Conservation (phyloP, 2,113 vertebrate genomes). For the Notechis scutatus region DNA sequence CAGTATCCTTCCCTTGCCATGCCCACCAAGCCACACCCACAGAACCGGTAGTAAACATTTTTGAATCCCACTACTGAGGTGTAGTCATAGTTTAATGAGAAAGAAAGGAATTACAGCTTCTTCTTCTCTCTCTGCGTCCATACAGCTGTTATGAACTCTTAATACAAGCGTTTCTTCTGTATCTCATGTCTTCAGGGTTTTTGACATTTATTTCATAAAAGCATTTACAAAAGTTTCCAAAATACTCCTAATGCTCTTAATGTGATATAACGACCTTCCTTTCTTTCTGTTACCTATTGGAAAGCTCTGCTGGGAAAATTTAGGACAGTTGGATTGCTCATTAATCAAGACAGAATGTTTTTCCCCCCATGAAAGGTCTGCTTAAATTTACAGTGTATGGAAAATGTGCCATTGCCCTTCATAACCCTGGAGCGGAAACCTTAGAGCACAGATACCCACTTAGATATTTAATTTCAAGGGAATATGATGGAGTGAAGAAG, state of each 20-base stretch:
- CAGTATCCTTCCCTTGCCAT: no score
- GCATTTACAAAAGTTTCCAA: slow-evolving; percentile 22
- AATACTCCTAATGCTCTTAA: slow-evolving; percentile 42
- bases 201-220: slow-evolving; percentile 40
- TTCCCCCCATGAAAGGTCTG: slow-evolving; percentile 14
- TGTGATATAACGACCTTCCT: slow-evolving; percentile 40
- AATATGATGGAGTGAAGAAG: neutral
- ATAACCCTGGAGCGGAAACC: slow-evolving; percentile 23
- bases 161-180: slow-evolving; percentile 18
- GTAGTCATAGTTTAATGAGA: slow-evolving; percentile 45
- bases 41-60: no score
- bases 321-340: slow-evolving; percentile 59
- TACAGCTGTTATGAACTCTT: slow-evolving; percentile 38
- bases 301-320: slow-evolving; percentile 39
- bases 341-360: slow-evolving; percentile 50
- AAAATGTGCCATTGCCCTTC: slow-evolving; percentile 27
- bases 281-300: slow-evolving; percentile 42
- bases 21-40: no score
- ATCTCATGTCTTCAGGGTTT: slow-evolving; percentile 37
- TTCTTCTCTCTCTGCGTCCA: slow-evolving; percentile 8
- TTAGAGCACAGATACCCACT: neutral
- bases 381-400: slow-evolving; percentile 27
- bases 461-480: slow-evolving; percentile 16
- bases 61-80: neutral
- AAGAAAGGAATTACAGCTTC: slow-evolving; percentile 38